phyloP scores from a whole-genome alignment of 2,113 vertebrate genomes.

The Limnothrissa miodon region DNA sequence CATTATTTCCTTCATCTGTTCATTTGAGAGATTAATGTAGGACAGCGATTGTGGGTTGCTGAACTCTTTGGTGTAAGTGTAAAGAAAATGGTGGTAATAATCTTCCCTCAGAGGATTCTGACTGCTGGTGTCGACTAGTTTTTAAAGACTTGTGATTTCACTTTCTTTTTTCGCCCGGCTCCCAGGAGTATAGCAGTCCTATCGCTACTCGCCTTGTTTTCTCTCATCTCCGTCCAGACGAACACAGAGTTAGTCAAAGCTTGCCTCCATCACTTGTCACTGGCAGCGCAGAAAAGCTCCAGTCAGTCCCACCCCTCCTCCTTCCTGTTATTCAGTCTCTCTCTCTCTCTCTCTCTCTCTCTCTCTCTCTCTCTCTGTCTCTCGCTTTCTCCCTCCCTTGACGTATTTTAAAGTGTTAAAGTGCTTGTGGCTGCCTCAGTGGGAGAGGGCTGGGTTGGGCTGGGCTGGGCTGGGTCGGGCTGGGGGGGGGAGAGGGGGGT shows the following conservation, averaged over 20 bases:
- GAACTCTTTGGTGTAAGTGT: slow-evolving; percentile 10
- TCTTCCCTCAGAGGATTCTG: slow-evolving; percentile 12
- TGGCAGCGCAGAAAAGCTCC: slow-evolving; percentile 34
- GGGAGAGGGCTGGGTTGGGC: not conserved
- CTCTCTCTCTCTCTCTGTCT: slow-evolving; percentile 20
- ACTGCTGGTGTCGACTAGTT: slow-evolving; percentile 11
- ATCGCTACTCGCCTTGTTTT: slow-evolving; percentile 24
- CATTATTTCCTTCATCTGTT: not conserved
- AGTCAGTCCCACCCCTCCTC: slow-evolving; percentile 35
- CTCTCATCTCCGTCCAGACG: slow-evolving; percentile 43
- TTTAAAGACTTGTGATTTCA: slow-evolving; percentile 18
- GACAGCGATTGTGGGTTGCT: slow-evolving; percentile 11
- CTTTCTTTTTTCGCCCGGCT: slow-evolving; percentile 2
- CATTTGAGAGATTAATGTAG: slow-evolving; percentile 11
- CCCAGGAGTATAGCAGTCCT: slow-evolving; percentile 17
- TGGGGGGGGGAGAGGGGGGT: slow-evolving; percentile 31
- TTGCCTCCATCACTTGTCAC: slow-evolving; percentile 20
- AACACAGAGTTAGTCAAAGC: slow-evolving; percentile 17
- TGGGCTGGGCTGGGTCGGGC: not conserved
- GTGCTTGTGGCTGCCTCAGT: not conserved
- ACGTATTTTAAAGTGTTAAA: not conserved
- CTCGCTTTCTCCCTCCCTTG: slow-evolving; percentile 3
- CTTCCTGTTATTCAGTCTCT: slow-evolving; percentile 28
- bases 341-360: slow-evolving; percentile 20
- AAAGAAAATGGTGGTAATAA: slow-evolving; percentile 14